Base-by-base conservation (phyloP, 2,888 invertebrate species). In the Tuberolachnus salignus region DNA sequence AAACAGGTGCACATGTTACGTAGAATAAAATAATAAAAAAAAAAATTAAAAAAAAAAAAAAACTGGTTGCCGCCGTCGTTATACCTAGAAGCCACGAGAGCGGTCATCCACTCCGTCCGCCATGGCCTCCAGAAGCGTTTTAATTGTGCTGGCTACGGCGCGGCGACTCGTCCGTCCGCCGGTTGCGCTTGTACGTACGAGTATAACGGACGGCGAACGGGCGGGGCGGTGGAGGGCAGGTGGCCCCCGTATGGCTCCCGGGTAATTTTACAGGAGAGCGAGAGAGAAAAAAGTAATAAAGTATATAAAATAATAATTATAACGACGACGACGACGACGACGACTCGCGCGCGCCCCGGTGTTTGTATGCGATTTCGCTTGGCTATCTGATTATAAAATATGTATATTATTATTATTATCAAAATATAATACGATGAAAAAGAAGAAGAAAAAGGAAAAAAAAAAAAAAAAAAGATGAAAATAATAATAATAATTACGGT, bases 91-190 rank as follows among this genome's bases (percentile, higher is more conserved):
- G 78, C 78, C 78, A 69, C 51, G 67, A 78, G 61, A 69, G 69
- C 78, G 78, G 78, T 78, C 78, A 78, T 69, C 78, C 69, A 69
- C 78, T 78, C 78, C 59, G 61, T 66, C 21, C 53, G 23, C 69
- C 42, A 57, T 78, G 78, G 78, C 78, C 78, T 78, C 78, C 78
- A 78, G 78, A 78, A 78, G 78, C 69, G 78, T 78, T 78, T 78
- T 78, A 78, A 78, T 78, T 78, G 74, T 57, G 46, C 66, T 66
- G 11, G 73, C 51, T 49, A 59, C 51, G 14, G 57, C 49, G 26
- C 67, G 26, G 61, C 46, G 53, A 55, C 67, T 67, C 46, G 34
- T 34, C 61, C 59, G 75, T 75, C 57, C 75, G 46, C 6, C 34
- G 34, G 34, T 57, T 26, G 69, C 34, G 55, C 55, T 42, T 64